A percentile compares a stretch with the other conserved stretches of the same genome.
Evolutionary conservation across 1,140 invertebrate species (phyloP).

Genomic region (Nylanderia fulva): DNA sequence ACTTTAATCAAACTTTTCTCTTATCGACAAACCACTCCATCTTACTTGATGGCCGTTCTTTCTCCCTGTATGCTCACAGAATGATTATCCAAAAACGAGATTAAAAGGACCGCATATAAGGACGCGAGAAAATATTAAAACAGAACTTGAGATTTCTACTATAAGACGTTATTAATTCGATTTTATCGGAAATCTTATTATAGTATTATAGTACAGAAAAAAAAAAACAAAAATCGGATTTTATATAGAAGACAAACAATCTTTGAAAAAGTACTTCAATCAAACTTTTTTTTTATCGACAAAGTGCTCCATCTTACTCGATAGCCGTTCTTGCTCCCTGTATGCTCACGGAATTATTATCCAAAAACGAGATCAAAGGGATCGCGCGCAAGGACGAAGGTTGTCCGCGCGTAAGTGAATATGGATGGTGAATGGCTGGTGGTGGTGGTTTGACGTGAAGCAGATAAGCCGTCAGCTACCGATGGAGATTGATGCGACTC

Average conservation of each 20-base stretch:
- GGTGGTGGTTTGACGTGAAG: slow-evolving; percentile 56
- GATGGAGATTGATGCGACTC: slow-evolving; percentile 76
- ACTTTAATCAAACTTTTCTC: slow-evolving; percentile 8
- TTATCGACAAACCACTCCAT: slow-evolving; percentile 23
- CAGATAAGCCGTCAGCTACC: slow-evolving; percentile 64
- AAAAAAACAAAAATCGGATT: no score
- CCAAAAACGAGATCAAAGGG: slow-evolving; percentile 49
- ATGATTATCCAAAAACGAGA: slow-evolving; percentile 55
- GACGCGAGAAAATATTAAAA: no score
- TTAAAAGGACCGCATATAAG: slow-evolving; percentile 46
- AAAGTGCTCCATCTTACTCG: slow-evolving; percentile 33
- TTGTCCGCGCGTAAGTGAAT: slow-evolving; percentile 63
- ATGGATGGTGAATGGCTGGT: slow-evolving; percentile 46
- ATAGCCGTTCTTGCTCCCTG: neutral
- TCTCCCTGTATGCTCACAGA: neutral
- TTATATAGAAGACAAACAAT: no score
- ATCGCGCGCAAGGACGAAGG: slow-evolving; percentile 36
- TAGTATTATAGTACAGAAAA: no score
- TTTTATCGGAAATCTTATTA: no score
- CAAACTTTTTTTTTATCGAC: neutral
- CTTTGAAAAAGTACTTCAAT: neutral
- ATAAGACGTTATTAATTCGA: no score
- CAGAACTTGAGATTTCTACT: no score
- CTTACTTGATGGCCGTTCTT: slow-evolving; percentile 3
- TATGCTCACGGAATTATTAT: slow-evolving; percentile 41